Conservation (phyloP, 1,140 invertebrate genomes). For the Eumeta japonica region DNA sequence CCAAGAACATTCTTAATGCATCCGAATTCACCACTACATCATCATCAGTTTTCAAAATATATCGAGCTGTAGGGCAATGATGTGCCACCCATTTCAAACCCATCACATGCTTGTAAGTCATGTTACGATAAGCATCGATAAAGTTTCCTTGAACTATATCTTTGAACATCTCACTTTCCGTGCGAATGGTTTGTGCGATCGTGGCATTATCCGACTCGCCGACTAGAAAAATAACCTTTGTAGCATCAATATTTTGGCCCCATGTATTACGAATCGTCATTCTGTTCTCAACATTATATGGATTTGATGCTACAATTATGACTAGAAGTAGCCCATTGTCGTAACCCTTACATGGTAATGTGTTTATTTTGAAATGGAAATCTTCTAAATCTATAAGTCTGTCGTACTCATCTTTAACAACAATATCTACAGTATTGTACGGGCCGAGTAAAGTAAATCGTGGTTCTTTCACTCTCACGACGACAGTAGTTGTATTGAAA, state of each 20-base stretch:
- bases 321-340: constrained; percentile 55
- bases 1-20: constrained; percentile 64
- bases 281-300: constrained; percentile 62
- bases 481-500: constrained; percentile 6
- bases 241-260: constrained; percentile 51
- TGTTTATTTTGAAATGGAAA: constrained; percentile 61
- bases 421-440: constrained; percentile 11
- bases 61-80: constrained; percentile 68
- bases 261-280: constrained; percentile 67
- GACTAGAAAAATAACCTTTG: constrained; percentile 68
- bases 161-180: constrained; percentile 62
- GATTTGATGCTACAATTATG: constrained; percentile 69
- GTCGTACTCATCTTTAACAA: constrained; percentile 18
- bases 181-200: constrained; percentile 51
- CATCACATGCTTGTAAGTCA: constrained; percentile 86
- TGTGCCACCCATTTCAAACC: constrained; percentile 78
- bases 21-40: constrained; percentile 76
- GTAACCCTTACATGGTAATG: constrained; percentile 52
- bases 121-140: constrained; percentile 76
- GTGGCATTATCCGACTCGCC: constrained; percentile 56
- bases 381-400: constrained; percentile 59
- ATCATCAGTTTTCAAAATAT: constrained; percentile 77
- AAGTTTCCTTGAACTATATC: constrained; percentile 82
- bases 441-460: constrained; percentile 18
- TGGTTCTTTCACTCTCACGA: constrained; percentile 14